phyloP scores from a whole-genome alignment of 53 echinoderm and acorn worm species.

The Luidia sarsii region DNA sequence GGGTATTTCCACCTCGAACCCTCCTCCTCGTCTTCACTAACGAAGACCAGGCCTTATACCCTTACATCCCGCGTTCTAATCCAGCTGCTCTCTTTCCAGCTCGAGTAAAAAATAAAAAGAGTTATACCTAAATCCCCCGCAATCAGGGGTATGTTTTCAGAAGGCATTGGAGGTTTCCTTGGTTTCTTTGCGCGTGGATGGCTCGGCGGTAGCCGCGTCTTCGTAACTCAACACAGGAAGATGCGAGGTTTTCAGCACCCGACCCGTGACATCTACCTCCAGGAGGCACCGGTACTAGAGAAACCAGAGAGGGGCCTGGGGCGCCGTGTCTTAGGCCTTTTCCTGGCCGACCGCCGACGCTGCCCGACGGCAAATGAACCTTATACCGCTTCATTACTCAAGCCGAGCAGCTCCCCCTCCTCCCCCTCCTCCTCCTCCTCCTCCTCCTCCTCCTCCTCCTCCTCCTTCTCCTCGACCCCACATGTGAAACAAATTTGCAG shows the following conservation, averaged over 20 bases:
- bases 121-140: not conserved
- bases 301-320: not conserved
- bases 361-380: no score
- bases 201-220: not conserved
- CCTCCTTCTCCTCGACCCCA: no score
- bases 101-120: not conserved
- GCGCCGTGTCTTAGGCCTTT: not conserved
- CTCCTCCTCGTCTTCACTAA: no score
- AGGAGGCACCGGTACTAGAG: not conserved
- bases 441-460: no score
- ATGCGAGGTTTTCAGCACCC: conserved; percentile 10
- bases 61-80: not conserved
- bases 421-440: no score
- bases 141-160: not conserved
- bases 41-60: no score
- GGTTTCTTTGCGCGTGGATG: not conserved
- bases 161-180: not conserved
- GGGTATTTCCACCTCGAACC: no score
- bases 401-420: no score
- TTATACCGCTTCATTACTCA: no score
- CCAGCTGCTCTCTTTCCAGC: not conserved
- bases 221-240: conserved; percentile 15
- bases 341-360: no score
- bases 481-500: no score
- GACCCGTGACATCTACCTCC: not conserved